Conservation (phyloP, 23 tunicate species). For the Corella eumyota region DNA sequence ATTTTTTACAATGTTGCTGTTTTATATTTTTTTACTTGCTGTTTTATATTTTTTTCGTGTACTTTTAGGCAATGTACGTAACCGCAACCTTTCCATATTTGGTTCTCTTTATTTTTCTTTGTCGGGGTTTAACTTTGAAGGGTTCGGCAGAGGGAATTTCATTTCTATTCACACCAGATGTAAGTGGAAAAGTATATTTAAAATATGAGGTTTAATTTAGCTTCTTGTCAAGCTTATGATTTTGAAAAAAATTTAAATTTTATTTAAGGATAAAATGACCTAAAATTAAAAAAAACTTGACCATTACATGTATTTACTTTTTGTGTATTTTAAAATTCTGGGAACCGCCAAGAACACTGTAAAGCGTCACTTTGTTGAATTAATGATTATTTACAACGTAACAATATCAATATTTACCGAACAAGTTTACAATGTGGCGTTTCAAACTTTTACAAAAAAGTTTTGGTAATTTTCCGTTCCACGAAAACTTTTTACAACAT, state of each 20-base stretch:
- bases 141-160: slow-evolving; percentile 67
- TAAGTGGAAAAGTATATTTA: slow-evolving; percentile 53
- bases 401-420: no score
- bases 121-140: slow-evolving; percentile 66
- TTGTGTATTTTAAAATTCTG: no score
- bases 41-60: no score
- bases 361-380: no score
- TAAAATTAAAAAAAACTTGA: neutral
- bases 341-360: no score
- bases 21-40: neutral
- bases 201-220: neutral
- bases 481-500: no score
- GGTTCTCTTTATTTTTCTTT: slow-evolving; percentile 73
- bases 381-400: no score
- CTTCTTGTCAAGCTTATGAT: no score
- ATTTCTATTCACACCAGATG: slow-evolving; percentile 87
- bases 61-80: slow-evolving; percentile 87
- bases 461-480: no score
- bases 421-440: no score
- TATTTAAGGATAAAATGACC: neutral
- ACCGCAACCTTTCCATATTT: slow-evolving; percentile 93
- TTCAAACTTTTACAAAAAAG: no score
- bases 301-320: neutral
- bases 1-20: neutral
- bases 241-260: no score